Conservation (phyloP, 2,888 invertebrate species). For the Caenorhabditis zanzibari region DNA sequence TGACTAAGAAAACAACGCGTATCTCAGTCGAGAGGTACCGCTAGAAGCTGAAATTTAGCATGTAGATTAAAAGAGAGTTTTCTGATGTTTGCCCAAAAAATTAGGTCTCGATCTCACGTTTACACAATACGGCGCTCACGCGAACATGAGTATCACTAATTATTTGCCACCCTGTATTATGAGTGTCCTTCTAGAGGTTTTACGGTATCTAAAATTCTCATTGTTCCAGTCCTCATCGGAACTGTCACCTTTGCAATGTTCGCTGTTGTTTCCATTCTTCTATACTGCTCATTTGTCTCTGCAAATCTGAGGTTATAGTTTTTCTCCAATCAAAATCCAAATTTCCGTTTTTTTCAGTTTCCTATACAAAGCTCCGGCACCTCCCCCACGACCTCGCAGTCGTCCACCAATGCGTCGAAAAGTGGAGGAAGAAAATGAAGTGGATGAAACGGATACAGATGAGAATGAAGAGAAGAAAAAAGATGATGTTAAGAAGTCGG, state of each 20-base stretch:
- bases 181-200: no score
- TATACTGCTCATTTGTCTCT: conserved; percentile 20
- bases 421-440: conserved; percentile 1
- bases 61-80: no score
- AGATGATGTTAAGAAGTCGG: conserved; percentile 5
- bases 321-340: neutral
- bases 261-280: conserved; percentile 20
- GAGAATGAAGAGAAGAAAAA: conserved; percentile 10
- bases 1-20: no score
- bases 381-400: neutral
- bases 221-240: conserved; percentile 1
- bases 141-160: no score
- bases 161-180: no score
- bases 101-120: no score
- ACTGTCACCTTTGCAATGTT: conserved; percentile 5
- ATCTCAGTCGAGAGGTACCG: no score
- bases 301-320: conserved; percentile 14
- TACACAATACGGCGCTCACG: no score
- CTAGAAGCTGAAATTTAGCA: no score
- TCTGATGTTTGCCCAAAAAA: no score
- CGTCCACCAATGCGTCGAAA: neutral
- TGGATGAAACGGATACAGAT: conserved; percentile 9
- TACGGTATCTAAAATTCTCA: no score
- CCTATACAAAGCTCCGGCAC: conserved; percentile 16
- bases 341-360: neutral